These are phyloP conservation scores for Anthopleura xanthogrammica DNA, from an alignment of 92 coral and sea anemone species.

Conservation along the genomic window DNA sequence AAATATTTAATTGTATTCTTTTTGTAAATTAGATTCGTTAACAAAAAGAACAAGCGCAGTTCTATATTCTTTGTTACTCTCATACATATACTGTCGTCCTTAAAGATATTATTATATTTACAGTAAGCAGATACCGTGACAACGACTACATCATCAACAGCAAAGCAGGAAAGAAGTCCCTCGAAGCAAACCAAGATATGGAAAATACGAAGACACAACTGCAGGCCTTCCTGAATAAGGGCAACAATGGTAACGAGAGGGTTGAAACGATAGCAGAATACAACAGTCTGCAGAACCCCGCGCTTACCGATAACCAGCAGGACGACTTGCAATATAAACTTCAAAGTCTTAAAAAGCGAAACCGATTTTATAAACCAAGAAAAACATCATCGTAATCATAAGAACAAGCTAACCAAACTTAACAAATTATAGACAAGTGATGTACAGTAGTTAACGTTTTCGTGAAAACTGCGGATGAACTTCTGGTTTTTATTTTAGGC, in stretches of 20 bases:
- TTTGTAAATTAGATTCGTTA: no score
- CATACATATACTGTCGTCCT: no score
- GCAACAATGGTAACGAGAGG: background rate
- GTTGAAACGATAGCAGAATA: conserved; percentile 15
- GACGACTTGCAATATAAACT: conserved; percentile 12
- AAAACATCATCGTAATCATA: background rate
- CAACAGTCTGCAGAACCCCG: background rate
- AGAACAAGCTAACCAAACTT: background rate
- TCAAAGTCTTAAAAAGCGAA: conserved; percentile 18
- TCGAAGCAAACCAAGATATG: conserved; percentile 13
- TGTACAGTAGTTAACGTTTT: no score
- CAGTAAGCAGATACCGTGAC: background rate
- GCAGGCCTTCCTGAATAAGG: background rate
- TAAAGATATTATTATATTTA: background rate
- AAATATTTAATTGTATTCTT: no score
- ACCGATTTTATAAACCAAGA: conserved; percentile 24
- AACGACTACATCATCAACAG: background rate
- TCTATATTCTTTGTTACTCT: no score
- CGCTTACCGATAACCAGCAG: background rate
- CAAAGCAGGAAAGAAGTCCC: background rate
- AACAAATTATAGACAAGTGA: background rate
- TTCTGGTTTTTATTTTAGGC: no score
- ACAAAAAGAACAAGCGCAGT: no score
- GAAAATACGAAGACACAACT: conserved; percentile 9
- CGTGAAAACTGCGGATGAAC: no score